These are phyloP conservation scores for Tachystola acroxantha DNA, from an alignment of 2,888 invertebrate species.

Conservation along the genomic window DNA sequence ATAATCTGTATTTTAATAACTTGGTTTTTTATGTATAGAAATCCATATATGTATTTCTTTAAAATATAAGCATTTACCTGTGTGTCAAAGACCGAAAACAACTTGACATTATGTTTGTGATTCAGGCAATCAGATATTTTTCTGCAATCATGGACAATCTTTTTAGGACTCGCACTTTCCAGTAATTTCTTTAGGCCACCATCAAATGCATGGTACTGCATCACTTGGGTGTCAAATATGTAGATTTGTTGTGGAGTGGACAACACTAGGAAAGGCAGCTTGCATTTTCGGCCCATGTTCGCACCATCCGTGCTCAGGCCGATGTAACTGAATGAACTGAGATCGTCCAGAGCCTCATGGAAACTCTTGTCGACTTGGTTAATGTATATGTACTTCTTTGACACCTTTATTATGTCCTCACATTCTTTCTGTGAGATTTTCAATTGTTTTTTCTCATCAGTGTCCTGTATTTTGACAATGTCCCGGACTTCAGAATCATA, in stretches of 20 bases:
- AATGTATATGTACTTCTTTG: conserved; percentile 63
- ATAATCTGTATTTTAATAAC: too few relatives aligned
- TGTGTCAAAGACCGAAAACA: conserved; percentile 80
- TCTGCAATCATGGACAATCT: conserved; percentile 80
- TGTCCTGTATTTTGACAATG: conserved; percentile 57
- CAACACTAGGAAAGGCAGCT: conserved; percentile 65
- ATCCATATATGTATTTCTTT: too few relatives aligned
- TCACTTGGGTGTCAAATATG: conserved; percentile 69
- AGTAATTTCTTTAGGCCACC: conserved; percentile 67
- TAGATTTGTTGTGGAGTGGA: conserved; percentile 66
- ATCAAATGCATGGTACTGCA: conserved; percentile 69
- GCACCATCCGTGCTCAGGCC: conserved; percentile 66
- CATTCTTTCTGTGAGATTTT: conserved; percentile 62
- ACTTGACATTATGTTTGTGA: conserved; percentile 75
- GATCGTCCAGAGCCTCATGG: conserved; percentile 58
- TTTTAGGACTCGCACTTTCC: conserved; percentile 61
- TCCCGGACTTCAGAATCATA: conserved; percentile 61
- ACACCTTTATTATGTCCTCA: conserved; percentile 56
- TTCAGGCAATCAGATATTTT: conserved; percentile 76
- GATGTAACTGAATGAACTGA: conserved; percentile 50
- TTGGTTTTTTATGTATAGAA: too few relatives aligned
- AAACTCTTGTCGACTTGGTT: conserved; percentile 65
- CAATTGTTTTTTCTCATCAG: conserved; percentile 44
- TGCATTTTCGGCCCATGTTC: conserved; percentile 69
- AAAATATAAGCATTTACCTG: too few relatives aligned